Conservation (phyloP, 2,888 invertebrate species). For the Chalcis sispes region DNA sequence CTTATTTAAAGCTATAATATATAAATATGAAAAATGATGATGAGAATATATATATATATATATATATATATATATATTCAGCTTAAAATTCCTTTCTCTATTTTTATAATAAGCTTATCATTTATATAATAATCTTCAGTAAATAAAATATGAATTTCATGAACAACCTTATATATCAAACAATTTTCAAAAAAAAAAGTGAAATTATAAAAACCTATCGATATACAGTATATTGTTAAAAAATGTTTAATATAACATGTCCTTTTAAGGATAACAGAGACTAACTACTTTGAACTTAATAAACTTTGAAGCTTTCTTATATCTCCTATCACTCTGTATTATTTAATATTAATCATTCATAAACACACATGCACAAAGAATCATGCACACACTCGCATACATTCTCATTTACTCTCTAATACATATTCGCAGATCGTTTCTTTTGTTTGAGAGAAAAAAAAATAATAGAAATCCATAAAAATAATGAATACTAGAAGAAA, state of each 20-base stretch:
- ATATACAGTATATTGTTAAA: conserved; percentile 31
- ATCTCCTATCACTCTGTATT: conserved; percentile 14
- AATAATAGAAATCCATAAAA: conserved; percentile 24
- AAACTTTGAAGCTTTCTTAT: conserved; percentile 42
- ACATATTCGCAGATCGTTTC: conserved; percentile 26
- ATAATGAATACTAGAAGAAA: no score
- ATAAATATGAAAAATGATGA: conserved; percentile 32
- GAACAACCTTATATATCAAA: conserved; percentile 42
- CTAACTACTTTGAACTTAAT: conserved; percentile 37
- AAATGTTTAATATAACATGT: conserved; percentile 44
- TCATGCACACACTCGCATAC: not conserved
- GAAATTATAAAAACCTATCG: conserved; percentile 40
- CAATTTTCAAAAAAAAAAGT: conserved; percentile 34
- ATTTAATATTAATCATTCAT: conserved; percentile 1
- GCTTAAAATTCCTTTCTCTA: conserved; percentile 30
- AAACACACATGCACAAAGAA: not conserved
- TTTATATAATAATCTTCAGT: not conserved
- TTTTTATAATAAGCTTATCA: conserved; percentile 9
- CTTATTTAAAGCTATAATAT: conserved; percentile 4
- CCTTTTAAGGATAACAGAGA: conserved; percentile 48
- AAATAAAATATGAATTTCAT: conserved; percentile 49
- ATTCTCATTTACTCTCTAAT: conserved; percentile 39
- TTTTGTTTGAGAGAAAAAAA: conserved; percentile 13
- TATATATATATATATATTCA: conserved; percentile 1
- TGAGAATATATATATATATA: conserved; percentile 9